These are phyloP conservation scores for Oncorhynchus kisutch DNA, from an alignment of 2,113 vertebrate species.

Conservation along the genomic window DNA sequence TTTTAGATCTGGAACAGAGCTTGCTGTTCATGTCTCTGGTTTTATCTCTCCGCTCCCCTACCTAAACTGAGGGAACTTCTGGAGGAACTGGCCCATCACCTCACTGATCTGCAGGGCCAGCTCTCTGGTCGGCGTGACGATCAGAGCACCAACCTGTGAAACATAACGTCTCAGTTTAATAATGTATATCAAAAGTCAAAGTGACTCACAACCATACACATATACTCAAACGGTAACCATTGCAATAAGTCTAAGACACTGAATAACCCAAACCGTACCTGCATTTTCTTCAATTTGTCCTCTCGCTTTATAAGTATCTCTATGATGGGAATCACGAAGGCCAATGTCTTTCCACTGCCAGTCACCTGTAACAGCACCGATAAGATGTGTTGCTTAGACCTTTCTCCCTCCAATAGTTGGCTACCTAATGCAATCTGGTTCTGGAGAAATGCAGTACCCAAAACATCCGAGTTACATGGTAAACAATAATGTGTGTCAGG, in stretches of 20 bases:
- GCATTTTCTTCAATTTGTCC: conserved; percentile 88
- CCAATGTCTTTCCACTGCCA: conserved; percentile 94
- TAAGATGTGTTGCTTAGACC: not conserved
- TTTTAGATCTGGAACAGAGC: not conserved
- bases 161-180: not conserved
- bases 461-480: not conserved
- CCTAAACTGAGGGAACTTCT: conserved; percentile 87
- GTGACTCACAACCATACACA: not conserved
- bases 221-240: not conserved
- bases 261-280: conserved; percentile 69
- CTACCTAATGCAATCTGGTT: not conserved
- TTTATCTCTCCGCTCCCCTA: conserved; percentile 51
- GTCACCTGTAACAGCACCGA: conserved; percentile 78
- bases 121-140: conserved; percentile 93
- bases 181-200: not conserved
- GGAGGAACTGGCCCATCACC: conserved; percentile 82
- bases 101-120: conserved; percentile 91
- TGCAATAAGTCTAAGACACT: not conserved
- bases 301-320: conserved; percentile 89
- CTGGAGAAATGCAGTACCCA: not conserved
- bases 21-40: not conserved
- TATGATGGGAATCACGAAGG: conserved; percentile 90
- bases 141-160: conserved; percentile 86
- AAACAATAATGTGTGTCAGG: not conserved
- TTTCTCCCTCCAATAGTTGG: not conserved